These are phyloP conservation scores for Pteria penguin DNA, from an alignment of 2,888 invertebrate genomes.

Conservation along the genomic window DNA sequence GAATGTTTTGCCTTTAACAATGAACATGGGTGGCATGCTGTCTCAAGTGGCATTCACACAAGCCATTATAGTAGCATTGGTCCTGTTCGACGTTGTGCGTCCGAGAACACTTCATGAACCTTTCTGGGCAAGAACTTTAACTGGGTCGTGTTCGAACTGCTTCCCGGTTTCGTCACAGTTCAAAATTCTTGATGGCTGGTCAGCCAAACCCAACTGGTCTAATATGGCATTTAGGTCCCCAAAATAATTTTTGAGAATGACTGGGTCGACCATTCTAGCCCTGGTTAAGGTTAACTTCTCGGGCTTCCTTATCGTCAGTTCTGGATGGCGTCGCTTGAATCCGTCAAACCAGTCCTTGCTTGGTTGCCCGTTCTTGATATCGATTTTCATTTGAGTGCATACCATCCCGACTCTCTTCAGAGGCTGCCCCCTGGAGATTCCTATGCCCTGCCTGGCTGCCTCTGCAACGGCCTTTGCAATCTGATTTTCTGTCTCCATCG, in stretches of 20 bases:
- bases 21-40: conserved; percentile 14
- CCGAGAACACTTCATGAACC: conserved; percentile 3
- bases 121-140: conserved; percentile 17
- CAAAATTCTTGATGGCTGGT: conserved; percentile 13
- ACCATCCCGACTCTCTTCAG: conserved; percentile 9
- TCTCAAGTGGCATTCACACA: conserved; percentile 2
- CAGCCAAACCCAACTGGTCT: background rate
- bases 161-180: conserved; percentile 20
- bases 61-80: background rate
- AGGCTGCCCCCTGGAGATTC: background rate
- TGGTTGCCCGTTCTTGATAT: too few species aligned
- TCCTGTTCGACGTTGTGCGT: background rate
- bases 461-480: too few species aligned
- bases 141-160: conserved; percentile 19
- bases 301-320: too few species aligned
- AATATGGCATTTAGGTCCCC: too few species aligned
- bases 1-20: conserved; percentile 16
- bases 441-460: conserved; percentile 12
- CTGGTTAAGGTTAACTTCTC: too few species aligned
- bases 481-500: background rate
- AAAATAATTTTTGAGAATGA: too few species aligned
- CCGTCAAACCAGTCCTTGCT: conserved; percentile 20
- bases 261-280: too few species aligned
- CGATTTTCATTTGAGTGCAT: too few species aligned
- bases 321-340: background rate